Percentiles rank a stretch among this genome's conserved stretches.
Conservation (phyloP, 2,888 invertebrate genomes). For the Drosophila tripunctata region DNA sequence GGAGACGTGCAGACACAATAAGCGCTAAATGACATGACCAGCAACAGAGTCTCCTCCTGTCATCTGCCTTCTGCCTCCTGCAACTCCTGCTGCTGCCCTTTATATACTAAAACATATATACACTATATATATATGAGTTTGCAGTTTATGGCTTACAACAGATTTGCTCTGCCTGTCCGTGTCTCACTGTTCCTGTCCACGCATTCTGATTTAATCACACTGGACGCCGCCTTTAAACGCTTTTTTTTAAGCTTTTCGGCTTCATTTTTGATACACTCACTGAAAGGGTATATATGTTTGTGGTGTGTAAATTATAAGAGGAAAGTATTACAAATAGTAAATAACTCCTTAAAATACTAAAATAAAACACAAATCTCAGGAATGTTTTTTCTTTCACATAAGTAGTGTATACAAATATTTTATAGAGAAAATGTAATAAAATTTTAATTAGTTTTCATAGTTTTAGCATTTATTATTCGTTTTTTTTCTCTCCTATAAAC, state of each 20-base stretch:
- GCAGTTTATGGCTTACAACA: constrained; percentile 72
- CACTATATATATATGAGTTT: constrained; percentile 77
- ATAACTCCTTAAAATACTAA: too few species aligned
- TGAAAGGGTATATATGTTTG: background rate
- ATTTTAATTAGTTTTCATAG: too few species aligned
- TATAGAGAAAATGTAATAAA: too few species aligned
- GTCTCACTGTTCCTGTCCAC: constrained; percentile 60
- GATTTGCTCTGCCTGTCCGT: constrained; percentile 60
- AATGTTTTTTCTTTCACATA: too few species aligned
- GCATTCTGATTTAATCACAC: constrained; percentile 71
- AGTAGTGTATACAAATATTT: too few species aligned
- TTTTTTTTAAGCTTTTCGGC: constrained; percentile 33
- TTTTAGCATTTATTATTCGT: too few species aligned
- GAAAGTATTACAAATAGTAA: too few species aligned
- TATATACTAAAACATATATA: too few species aligned
- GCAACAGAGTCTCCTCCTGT: constrained; percentile 20
- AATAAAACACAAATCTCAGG: too few species aligned
- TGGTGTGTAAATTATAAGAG: background rate
- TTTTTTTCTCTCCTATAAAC: too few species aligned
- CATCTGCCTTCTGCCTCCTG: too few species aligned
- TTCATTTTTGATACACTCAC: constrained; percentile 37
- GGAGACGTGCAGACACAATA: constrained; percentile 75
- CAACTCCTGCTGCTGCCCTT: constrained; percentile 21
- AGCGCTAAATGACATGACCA: constrained; percentile 72
- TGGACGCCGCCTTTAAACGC: constrained; percentile 62